Evolutionary conservation across 2,888 invertebrate species (phyloP).

Genomic region (Arge pagana): DNA sequence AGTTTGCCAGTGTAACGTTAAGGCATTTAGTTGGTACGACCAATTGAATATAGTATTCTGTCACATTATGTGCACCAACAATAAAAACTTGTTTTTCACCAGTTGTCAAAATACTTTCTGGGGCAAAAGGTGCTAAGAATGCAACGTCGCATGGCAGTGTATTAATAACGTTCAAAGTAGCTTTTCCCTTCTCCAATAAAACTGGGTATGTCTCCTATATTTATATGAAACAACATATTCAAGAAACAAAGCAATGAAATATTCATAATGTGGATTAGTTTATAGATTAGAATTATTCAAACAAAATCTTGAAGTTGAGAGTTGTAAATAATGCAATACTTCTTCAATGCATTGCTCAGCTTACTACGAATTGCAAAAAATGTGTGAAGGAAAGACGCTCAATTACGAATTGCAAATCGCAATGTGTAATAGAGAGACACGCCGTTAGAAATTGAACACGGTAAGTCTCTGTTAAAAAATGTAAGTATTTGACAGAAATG

Average conservation of each 20-base stretch:
- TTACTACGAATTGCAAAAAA: neutral
- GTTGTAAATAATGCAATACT: too few relatives aligned
- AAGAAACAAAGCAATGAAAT: too few relatives aligned
- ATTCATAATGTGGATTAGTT: too few relatives aligned
- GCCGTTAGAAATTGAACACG: neutral
- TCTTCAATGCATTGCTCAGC: neutral
- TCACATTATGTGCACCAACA: slow-evolving; percentile 47
- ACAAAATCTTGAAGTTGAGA: neutral
- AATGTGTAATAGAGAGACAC: too few relatives aligned
- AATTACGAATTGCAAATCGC: too few relatives aligned
- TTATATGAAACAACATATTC: too few relatives aligned
- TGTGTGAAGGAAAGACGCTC: too few relatives aligned
- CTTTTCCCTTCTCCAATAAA: slow-evolving; percentile 50
- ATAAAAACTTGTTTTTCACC: slow-evolving; percentile 50
- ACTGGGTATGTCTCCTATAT: slow-evolving; percentile 56
- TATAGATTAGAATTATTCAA: neutral
- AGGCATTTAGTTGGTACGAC: slow-evolving; percentile 52
- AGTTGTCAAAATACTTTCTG: slow-evolving; percentile 38
- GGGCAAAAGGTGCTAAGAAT: slow-evolving; percentile 36
- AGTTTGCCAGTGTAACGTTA: slow-evolving; percentile 41
- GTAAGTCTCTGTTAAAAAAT: neutral
- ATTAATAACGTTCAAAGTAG: slow-evolving; percentile 68
- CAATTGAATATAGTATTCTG: slow-evolving; percentile 47
- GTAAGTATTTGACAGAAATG: neutral
- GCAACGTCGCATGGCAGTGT: slow-evolving; percentile 65